Conservation (phyloP, 2,113 vertebrate species). For the Epinephelus fuscoguttatus region DNA sequence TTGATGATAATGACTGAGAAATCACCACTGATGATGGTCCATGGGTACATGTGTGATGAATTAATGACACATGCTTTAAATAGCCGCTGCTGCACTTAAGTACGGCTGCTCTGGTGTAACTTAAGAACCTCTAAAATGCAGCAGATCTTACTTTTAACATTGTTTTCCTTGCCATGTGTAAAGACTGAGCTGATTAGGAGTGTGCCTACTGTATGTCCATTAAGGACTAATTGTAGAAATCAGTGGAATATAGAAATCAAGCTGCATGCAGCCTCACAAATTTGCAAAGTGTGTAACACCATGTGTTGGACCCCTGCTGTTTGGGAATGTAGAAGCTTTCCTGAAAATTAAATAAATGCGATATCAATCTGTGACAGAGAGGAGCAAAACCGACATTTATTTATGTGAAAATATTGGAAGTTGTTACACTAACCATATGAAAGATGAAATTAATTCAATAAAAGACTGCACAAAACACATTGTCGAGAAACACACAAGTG, state of each 20-base stretch:
- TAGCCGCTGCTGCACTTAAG: neutral
- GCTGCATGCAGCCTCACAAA: neutral
- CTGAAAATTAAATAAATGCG: neutral
- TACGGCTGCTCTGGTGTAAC: neutral
- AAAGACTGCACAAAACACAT: conserved; percentile 27
- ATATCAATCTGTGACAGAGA: conserved; percentile 8
- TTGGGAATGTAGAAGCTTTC: conserved; percentile 4
- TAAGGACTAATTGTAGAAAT: neutral
- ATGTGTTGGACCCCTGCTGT: neutral
- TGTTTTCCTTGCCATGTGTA: neutral
- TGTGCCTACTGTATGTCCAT: neutral
- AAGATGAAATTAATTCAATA: conserved; percentile 17
- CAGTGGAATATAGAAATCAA: neutral
- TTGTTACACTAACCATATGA: conserved; percentile 18
- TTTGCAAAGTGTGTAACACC: neutral
- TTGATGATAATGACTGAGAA: conserved; percentile 4
- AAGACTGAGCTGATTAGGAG: neutral
- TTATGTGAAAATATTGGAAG: conserved; percentile 15
- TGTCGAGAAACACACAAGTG: conserved; percentile 37
- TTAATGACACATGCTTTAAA: conserved; percentile 16
- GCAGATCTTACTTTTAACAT: neutral
- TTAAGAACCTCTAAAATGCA: neutral
- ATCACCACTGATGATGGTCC: neutral
- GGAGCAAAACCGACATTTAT: conserved; percentile 14
- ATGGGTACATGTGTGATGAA: conserved; percentile 7